These are phyloP conservation scores for Siniperca knerii DNA, from an alignment of 2,113 vertebrate species.

Conservation along the genomic window DNA sequence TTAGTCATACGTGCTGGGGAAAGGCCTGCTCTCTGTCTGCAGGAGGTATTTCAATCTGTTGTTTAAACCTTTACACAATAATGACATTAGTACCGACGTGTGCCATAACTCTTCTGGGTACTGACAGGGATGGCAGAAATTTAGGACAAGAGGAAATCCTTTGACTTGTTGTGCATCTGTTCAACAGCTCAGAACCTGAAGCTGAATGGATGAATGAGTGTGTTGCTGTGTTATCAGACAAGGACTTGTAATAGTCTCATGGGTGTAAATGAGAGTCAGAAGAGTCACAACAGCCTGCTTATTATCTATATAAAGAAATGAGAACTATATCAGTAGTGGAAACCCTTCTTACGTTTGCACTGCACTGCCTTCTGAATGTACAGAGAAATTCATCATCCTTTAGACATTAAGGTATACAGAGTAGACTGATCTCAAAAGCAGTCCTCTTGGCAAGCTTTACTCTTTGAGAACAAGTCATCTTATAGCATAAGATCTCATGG, in stretches of 20 bases:
- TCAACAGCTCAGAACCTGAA: conserved; percentile 49
- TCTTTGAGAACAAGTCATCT: conserved; percentile 38
- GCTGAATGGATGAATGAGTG: conserved; percentile 35
- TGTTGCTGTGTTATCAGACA: conserved; percentile 40
- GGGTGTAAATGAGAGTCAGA: conserved; percentile 14
- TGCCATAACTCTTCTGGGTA: conserved; percentile 44
- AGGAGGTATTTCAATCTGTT: conserved; percentile 63
- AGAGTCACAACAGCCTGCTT: conserved; percentile 23
- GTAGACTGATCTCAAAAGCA: conserved; percentile 39
- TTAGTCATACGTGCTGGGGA: conserved; percentile 19
- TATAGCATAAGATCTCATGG: conserved; percentile 31
- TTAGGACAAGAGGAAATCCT: conserved; percentile 69
- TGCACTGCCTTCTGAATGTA: not conserved
- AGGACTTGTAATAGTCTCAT: conserved; percentile 8
- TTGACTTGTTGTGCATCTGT: conserved; percentile 62
- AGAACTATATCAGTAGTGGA: not conserved
- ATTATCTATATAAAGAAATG: conserved; percentile 17
- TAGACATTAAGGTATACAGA: not conserved
- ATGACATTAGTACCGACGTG: conserved; percentile 58
- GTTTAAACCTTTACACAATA: conserved; percentile 48
- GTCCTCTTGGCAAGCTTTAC: conserved; percentile 13
- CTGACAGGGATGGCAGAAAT: conserved; percentile 61
- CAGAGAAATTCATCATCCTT: conserved; percentile 6
- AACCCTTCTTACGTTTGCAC: not conserved
- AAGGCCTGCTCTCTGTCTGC: conserved; percentile 31